phyloP scores from a whole-genome alignment of 2,888 invertebrate species.

The Oasisia sp. region DNA sequence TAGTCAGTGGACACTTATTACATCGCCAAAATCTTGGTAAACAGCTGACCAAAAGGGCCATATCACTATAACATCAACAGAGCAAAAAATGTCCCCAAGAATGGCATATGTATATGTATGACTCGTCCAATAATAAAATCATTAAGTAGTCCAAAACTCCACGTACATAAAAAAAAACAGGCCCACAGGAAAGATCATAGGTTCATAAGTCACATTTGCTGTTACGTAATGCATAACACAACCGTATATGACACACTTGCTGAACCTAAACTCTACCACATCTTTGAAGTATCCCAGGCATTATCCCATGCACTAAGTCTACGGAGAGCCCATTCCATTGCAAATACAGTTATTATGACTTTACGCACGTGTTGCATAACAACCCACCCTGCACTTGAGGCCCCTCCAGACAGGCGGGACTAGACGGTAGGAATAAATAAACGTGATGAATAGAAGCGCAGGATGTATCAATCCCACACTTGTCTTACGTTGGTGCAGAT shows the following conservation, averaged over 20 bases:
- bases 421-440: neutral
- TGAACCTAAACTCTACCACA: neutral
- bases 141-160: neutral
- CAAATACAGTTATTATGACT: neutral
- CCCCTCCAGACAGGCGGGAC: neutral
- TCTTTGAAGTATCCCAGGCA: neutral
- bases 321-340: neutral
- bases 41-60: neutral
- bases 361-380: neutral
- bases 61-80: neutral
- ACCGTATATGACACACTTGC: neutral
- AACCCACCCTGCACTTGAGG: neutral
- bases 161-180: neutral
- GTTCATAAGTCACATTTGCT: neutral
- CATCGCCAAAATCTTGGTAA: neutral
- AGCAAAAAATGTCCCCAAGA: neutral
- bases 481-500: neutral
- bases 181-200: neutral
- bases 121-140: neutral
- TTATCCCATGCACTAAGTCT: neutral
- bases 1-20: neutral
- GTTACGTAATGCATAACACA: neutral
- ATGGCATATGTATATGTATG: neutral
- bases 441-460: neutral
- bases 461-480: slow-evolving; percentile 13